Conservation (phyloP, 2,113 vertebrate species). For the Tragelaphus buxtoni region DNA sequence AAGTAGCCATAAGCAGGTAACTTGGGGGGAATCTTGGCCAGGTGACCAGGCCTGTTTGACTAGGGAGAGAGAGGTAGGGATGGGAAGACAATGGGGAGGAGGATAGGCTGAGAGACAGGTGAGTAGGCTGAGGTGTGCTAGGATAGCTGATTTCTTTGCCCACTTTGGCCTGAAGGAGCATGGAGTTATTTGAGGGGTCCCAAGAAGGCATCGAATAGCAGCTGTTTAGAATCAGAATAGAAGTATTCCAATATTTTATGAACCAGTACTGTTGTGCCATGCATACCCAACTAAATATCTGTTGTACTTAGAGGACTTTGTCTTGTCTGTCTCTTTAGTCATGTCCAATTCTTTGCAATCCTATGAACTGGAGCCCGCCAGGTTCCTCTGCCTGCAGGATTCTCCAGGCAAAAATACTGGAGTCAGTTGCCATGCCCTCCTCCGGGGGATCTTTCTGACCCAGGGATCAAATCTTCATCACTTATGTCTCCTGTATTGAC, state of each 20-base stretch:
- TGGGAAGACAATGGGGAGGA: neutral
- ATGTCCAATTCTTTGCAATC: neutral
- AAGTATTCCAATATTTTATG: neutral
- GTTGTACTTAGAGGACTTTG: neutral
- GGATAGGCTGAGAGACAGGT: neutral
- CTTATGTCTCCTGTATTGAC: neutral
- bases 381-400: neutral
- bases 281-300: neutral
- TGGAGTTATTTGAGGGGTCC: neutral
- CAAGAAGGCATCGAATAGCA: neutral
- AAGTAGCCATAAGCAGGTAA: neutral
- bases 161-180: neutral
- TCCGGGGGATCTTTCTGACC: neutral
- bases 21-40: neutral
- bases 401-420: neutral
- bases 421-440: neutral
- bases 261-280: neutral
- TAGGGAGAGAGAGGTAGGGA: neutral
- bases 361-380: neutral
- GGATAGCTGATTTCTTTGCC: neutral
- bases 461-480: neutral
- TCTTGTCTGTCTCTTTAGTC: neutral
- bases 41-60: neutral
- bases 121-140: accelerated
- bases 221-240: neutral